Percentiles rank a stretch among this genome's conserved stretches.
phyloP scores from a whole-genome alignment of 2,113 vertebrate genomes.

The Serinus canaria region DNA sequence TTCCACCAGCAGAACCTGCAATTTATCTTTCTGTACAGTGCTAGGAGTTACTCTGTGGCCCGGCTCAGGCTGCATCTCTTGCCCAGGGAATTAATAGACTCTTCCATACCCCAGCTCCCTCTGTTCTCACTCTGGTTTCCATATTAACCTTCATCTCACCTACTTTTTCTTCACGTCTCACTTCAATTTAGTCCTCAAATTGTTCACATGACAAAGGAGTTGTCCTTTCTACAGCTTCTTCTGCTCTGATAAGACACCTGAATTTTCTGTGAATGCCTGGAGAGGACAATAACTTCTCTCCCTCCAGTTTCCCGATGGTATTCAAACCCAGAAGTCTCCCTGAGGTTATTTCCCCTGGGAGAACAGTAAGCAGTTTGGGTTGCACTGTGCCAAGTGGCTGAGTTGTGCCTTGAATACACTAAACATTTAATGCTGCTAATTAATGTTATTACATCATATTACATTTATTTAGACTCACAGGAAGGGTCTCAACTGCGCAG shows the following conservation, averaged over 20 bases:
- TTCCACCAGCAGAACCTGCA: constrained; percentile 11
- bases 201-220: constrained; percentile 34
- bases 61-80: neutral
- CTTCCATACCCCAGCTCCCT: neutral
- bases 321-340: neutral
- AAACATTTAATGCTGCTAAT: neutral
- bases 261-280: neutral
- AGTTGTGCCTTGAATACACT: neutral
- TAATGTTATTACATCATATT: constrained; percentile 11
- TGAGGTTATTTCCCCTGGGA: neutral
- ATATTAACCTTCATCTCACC: constrained; percentile 54
- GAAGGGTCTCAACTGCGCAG: neutral
- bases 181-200: constrained; percentile 51
- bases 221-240: neutral
- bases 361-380: neutral
- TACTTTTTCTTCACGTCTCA: constrained; percentile 29
- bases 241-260: constrained; percentile 26
- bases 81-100: constrained; percentile 51
- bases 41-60: neutral
- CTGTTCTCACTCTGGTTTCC: neutral
- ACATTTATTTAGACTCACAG: neutral
- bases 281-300: neutral
- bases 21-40: neutral
- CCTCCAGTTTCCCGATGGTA: neutral
- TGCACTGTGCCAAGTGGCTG: neutral